Percentiles rank a stretch among this genome's conserved stretches.
These are phyloP conservation scores for Diabrotica undecimpunctata DNA, from an alignment of 1,140 invertebrate genomes.

Conservation along the genomic window DNA sequence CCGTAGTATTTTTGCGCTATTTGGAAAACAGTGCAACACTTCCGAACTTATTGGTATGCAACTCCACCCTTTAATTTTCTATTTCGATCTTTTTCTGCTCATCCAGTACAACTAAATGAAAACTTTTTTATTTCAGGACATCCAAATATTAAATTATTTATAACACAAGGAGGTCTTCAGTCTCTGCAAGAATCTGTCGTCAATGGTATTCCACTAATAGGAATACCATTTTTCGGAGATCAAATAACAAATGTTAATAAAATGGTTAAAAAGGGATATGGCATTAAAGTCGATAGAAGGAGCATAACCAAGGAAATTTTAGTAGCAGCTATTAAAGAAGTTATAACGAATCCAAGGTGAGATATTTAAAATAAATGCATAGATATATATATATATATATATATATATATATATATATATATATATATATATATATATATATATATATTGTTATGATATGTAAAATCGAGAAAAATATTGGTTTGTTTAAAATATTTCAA, in stretches of 20 bases:
- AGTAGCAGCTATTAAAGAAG: slow-evolving; percentile 25
- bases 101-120: neutral
- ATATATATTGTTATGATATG: no score
- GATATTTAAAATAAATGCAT: neutral
- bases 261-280: slow-evolving; percentile 39
- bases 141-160: slow-evolving; percentile 47
- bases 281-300: slow-evolving; percentile 31
- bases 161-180: slow-evolving; percentile 54
- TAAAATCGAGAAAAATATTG: no score
- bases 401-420: neutral
- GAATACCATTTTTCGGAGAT: slow-evolving; percentile 48
- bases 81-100: no score
- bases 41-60: no score
- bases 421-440: no score
- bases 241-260: slow-evolving; percentile 43
- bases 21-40: no score
- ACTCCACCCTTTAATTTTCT: no score
- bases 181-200: slow-evolving; percentile 52
- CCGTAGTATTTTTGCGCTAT: no score
- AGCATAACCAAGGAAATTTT: slow-evolving; percentile 30
- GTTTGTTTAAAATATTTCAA: no score
- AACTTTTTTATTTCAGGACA: slow-evolving; percentile 40
- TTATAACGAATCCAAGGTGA: slow-evolving; percentile 31
- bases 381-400: no score
- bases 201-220: slow-evolving; percentile 52